Conservation (phyloP, 1,140 invertebrate species). For the Zaprionus capensis region DNA sequence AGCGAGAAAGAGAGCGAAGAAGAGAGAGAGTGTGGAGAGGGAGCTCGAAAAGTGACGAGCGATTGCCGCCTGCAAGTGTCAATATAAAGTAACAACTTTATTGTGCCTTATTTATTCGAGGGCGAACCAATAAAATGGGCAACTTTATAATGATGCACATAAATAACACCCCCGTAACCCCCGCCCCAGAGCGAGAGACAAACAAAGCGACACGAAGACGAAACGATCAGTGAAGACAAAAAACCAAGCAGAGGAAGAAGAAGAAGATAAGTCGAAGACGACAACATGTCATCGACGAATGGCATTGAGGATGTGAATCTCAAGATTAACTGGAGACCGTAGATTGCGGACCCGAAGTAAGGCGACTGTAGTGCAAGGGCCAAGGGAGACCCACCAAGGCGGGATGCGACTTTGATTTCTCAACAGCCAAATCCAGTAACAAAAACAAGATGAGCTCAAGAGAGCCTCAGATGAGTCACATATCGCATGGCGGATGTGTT, state of each 20-base stretch:
- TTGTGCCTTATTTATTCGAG: constrained; percentile 81
- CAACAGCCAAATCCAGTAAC: constrained; percentile 22
- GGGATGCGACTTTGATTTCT: constrained; percentile 30
- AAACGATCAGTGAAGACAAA: constrained; percentile 16
- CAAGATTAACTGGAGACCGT: constrained; percentile 7
- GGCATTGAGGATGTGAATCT: constrained; percentile 60
- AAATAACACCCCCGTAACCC: constrained; percentile 59
- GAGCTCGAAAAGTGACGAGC: constrained; percentile 69
- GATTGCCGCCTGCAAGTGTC: constrained; percentile 81
- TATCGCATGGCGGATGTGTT: constrained; percentile 14
- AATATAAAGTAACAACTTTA: constrained; percentile 84
- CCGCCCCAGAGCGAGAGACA: constrained; percentile 20
- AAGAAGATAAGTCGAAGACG: constrained; percentile 18
- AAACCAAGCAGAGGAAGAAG: not conserved
- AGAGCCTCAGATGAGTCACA: constrained; percentile 19
- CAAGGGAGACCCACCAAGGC: constrained; percentile 7
- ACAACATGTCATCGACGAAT: constrained; percentile 59
- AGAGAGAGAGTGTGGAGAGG: constrained; percentile 6
- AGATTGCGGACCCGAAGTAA: not conserved
- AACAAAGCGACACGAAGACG: constrained; percentile 39
- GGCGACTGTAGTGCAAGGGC: not conserved
- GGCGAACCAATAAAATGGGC: constrained; percentile 79
- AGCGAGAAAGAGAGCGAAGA: constrained; percentile 7
- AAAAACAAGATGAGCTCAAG: constrained; percentile 14
- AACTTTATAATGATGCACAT: constrained; percentile 80